Evolutionary conservation across 2,797 vertebrate species (phyloP).

Genomic region (Ara ararauna): DNA sequence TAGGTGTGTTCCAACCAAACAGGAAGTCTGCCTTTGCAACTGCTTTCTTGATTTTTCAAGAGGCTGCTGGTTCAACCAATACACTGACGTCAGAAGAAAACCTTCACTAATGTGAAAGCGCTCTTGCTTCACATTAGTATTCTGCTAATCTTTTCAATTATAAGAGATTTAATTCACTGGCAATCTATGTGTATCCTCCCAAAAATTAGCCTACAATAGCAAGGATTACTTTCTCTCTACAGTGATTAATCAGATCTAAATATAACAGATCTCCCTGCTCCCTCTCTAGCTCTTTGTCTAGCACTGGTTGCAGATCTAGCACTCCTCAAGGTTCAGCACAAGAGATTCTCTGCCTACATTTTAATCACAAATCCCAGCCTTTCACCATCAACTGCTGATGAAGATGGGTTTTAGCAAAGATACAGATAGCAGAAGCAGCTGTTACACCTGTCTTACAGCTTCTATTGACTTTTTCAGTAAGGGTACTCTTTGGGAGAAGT

Average conservation of each 20-base stretch:
- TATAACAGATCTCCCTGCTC: not conserved
- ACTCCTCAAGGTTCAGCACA: not conserved
- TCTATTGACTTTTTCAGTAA: not conserved
- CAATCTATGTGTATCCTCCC: not conserved
- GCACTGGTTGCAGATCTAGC: not conserved
- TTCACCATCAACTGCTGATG: not conserved
- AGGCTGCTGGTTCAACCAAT: not conserved
- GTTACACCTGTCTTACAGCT: not conserved
- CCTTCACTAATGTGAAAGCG: not conserved
- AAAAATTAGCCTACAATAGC: not conserved
- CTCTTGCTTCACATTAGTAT: not conserved
- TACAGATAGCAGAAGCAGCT: not conserved
- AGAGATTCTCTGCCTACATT: not conserved
- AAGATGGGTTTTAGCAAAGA: not conserved
- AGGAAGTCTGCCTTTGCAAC: not conserved
- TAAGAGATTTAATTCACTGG: not conserved
- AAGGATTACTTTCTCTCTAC: not conserved
- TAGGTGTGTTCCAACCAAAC: not conserved
- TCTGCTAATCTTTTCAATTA: not conserved
- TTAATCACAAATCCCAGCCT: not conserved
- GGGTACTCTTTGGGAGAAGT: not conserved
- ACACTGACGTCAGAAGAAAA: not conserved
- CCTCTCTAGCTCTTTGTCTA: not conserved
- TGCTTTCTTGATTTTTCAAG: not conserved
- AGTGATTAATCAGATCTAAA: not conserved